Conservation (phyloP, 2,113 vertebrate genomes). For the Trachemys scripta region DNA sequence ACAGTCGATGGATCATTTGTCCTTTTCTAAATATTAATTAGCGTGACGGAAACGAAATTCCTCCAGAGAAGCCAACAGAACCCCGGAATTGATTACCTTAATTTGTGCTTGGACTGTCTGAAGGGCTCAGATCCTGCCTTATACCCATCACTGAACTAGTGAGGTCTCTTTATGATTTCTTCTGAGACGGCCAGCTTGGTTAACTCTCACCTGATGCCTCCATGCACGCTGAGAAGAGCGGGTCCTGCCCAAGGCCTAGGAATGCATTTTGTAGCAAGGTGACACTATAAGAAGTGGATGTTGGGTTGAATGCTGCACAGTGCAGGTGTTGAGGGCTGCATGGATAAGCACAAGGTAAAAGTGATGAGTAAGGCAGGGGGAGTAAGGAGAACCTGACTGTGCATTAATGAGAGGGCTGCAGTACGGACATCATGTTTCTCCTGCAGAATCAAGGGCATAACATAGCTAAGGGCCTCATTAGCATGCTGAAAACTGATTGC, state of each 20-base stretch:
- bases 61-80: background rate
- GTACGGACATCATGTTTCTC: background rate
- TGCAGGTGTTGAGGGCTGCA: background rate
- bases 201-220: background rate
- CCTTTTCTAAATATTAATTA: background rate
- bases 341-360: rapidly evolving
- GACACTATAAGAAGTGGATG: background rate
- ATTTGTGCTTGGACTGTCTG: background rate
- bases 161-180: background rate
- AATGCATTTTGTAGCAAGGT: background rate
- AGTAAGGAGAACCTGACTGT: background rate
- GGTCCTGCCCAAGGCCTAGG: background rate
- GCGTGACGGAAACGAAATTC: background rate
- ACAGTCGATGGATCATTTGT: background rate
- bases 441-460: background rate
- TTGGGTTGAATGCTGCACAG: background rate
- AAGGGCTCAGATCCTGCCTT: background rate
- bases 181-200: background rate
- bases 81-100: too few relatives aligned
- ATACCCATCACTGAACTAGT: too few relatives aligned
- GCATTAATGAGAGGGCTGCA: background rate
- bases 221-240: background rate
- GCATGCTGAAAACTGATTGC: rapidly evolving
- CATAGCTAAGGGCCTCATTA: background rate
- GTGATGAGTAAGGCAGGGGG: rapidly evolving